A percentile compares a stretch with the other conserved stretches of the same genome.
phyloP scores from a whole-genome alignment of 2,113 vertebrate genomes.

The Melozone crissalis region DNA sequence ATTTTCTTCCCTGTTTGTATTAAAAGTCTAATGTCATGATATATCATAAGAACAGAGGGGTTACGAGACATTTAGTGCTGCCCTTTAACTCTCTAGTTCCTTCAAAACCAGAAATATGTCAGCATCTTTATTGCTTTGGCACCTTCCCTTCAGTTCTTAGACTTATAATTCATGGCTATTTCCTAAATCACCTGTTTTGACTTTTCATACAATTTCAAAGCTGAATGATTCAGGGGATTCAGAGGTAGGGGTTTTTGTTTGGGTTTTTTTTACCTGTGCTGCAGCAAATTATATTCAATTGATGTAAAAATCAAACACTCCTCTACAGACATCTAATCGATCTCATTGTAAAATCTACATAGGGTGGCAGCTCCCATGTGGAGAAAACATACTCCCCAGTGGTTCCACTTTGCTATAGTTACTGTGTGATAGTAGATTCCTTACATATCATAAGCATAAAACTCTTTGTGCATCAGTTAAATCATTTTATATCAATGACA shows the following conservation, averaged over 20 bases:
- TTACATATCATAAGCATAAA: slow-evolving; percentile 1
- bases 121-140: neutral
- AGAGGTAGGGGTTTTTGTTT: fast-evolving
- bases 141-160: neutral
- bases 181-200: neutral
- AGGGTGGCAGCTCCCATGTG: neutral
- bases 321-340: slow-evolving; percentile 6
- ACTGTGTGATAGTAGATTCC: slow-evolving; percentile 14
- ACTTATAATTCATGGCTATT: neutral
- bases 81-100: neutral
- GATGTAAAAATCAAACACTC: neutral
- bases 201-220: neutral
- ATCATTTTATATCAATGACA: neutral
- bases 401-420: neutral
- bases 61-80: neutral
- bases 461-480: slow-evolving; percentile 7
- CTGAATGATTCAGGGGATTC: neutral
- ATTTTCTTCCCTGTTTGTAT: neutral
- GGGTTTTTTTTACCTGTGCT: neutral
- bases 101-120: neutral
- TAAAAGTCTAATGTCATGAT: neutral
- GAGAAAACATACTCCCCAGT: neutral
- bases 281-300: neutral
- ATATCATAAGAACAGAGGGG: neutral
- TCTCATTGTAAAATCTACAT: neutral